phyloP scores from a whole-genome alignment of 2,888 invertebrate genomes.

The Gordius sp. region DNA sequence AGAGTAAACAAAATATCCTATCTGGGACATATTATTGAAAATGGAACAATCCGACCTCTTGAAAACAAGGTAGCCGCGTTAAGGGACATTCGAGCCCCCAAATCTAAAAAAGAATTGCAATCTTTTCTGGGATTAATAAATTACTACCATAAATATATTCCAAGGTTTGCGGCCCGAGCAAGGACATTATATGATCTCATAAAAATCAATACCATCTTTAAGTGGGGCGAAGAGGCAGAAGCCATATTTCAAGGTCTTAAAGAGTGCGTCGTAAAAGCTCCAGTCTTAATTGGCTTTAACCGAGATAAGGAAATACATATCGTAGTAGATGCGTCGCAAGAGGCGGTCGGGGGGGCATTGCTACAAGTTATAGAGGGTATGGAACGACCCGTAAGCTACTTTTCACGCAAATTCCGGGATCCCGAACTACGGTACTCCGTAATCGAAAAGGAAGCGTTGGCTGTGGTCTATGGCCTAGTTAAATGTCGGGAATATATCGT shows the following conservation, averaged over 20 bases:
- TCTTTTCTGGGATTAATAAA: slow-evolving; percentile 22
- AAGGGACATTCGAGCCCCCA: slow-evolving; percentile 20
- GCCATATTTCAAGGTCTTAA: slow-evolving; percentile 21
- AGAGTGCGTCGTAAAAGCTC: slow-evolving; percentile 20
- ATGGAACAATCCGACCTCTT: slow-evolving; percentile 14
- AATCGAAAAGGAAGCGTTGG: slow-evolving; percentile 23
- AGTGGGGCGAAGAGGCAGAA: slow-evolving; percentile 14
- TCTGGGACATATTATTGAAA: no score
- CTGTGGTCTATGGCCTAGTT: slow-evolving; percentile 26
- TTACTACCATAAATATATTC: slow-evolving; percentile 22
- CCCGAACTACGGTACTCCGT: slow-evolving; percentile 15
- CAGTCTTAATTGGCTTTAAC: no score
- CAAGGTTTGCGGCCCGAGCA: slow-evolving; percentile 20
- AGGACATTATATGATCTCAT: slow-evolving; percentile 20
- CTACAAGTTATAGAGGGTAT: no score
- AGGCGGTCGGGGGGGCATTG: no score
- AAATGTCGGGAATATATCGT: slow-evolving; percentile 27
- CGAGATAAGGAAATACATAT: no score
- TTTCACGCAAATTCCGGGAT: slow-evolving; percentile 3
- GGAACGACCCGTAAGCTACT: no score
- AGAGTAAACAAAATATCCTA: no score
- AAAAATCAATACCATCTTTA: slow-evolving; percentile 19
- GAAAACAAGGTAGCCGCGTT: background rate
- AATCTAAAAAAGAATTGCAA: slow-evolving; percentile 20
- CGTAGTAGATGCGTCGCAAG: no score